Evolutionary conservation across 2,797 vertebrate genomes (phyloP).

Genomic region (Nasua narica): DNA sequence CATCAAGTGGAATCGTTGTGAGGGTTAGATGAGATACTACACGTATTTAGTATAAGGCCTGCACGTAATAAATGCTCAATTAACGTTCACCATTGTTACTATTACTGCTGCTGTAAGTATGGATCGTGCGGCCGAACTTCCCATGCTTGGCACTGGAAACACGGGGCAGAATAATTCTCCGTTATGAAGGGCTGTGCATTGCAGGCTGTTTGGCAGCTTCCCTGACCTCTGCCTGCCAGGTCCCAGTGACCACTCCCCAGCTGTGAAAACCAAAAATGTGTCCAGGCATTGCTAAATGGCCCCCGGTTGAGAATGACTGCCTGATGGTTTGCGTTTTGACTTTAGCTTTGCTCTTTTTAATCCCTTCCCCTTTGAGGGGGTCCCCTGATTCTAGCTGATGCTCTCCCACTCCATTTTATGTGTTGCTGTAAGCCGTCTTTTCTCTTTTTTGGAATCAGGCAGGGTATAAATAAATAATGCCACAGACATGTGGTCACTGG

Average conservation of each 20-base stretch:
- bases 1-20: background rate
- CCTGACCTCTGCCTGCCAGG: background rate
- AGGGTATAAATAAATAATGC: conserved; percentile 36
- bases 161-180: background rate
- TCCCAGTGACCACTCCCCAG: background rate
- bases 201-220: background rate
- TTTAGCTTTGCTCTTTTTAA: background rate
- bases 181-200: background rate
- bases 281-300: background rate
- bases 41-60: background rate
- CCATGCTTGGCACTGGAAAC: background rate
- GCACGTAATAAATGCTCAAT: background rate
- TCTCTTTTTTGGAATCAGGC: background rate
- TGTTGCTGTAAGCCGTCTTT: background rate
- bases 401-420: background rate
- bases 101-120: background rate
- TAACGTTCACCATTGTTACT: background rate
- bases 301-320: background rate
- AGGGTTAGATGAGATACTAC: background rate
- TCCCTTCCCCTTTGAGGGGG: background rate
- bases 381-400: background rate
- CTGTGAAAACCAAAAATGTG: background rate
- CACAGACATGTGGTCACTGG: conserved; percentile 43
- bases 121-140: background rate
- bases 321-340: background rate